phyloP scores from a whole-genome alignment of 2,797 vertebrate genomes.

The Cynopterus sphinx region DNA sequence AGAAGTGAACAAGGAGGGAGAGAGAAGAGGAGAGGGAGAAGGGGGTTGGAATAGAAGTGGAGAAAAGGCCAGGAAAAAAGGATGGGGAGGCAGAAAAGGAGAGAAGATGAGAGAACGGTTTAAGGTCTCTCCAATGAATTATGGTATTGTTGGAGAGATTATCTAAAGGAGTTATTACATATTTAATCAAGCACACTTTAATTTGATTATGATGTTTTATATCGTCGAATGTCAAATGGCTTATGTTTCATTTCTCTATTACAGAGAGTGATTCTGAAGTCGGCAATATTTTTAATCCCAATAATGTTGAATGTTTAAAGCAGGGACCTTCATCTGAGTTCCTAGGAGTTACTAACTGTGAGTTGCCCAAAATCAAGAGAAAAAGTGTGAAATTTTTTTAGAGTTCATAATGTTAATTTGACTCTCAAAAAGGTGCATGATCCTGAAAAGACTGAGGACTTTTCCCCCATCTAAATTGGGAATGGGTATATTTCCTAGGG shows the following conservation, averaged over 20 bases:
- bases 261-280: background rate
- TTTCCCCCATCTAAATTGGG: background rate
- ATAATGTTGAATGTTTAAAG: background rate
- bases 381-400: conserved; percentile 3
- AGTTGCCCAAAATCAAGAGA: background rate
- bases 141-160: background rate
- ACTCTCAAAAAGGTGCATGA: background rate
- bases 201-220: background rate
- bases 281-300: background rate
- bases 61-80: background rate
- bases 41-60: background rate
- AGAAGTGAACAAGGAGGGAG: background rate
- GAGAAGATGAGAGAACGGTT: background rate
- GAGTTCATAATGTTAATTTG: background rate
- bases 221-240: background rate
- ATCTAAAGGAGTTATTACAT: background rate
- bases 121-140: background rate
- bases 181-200: background rate
- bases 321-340: background rate
- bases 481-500: background rate
- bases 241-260: background rate
- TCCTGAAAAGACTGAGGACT: background rate
- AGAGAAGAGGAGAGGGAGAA: background rate
- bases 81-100: background rate
- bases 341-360: background rate